Conservation (phyloP, 2,888 invertebrate genomes). For the Drosophila helvetica region DNA sequence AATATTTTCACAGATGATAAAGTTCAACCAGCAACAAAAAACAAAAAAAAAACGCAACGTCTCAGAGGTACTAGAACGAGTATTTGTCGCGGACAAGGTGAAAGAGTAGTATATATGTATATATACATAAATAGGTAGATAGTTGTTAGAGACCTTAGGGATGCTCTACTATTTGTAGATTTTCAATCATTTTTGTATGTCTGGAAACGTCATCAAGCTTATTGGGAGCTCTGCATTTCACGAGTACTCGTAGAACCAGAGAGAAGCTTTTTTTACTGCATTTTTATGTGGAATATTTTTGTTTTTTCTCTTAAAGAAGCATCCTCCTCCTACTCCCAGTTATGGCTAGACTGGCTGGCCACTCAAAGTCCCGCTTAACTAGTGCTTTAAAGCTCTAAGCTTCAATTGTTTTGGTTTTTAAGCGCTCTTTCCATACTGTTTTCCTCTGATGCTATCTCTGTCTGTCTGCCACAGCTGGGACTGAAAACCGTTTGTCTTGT, state of each 20-base stretch:
- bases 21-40: conserved; percentile 53
- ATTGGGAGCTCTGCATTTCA: too few species aligned
- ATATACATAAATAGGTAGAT: too few species aligned
- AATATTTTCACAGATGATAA: conserved; percentile 81
- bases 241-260: not conserved
- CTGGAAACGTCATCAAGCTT: too few species aligned
- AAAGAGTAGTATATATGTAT: too few species aligned
- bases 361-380: not conserved
- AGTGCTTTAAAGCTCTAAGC: not conserved
- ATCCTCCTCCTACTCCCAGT: not conserved
- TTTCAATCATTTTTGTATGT: conserved; percentile 7
- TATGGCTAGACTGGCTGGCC: too few species aligned
- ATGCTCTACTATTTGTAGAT: conserved; percentile 55
- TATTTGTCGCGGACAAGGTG: conserved; percentile 7
- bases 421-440: not conserved
- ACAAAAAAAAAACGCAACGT: conserved; percentile 8
- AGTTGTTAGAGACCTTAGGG: conserved; percentile 74
- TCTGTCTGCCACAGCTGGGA: conserved; percentile 14
- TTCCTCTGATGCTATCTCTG: not conserved
- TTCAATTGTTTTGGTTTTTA: not conserved
- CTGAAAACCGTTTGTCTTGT: conserved; percentile 12
- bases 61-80: not conserved
- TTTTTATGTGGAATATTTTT: not conserved
- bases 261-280: not conserved
- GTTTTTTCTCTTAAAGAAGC: too few species aligned